Conservation (phyloP, 2,113 vertebrate species). For the Eublepharis macularius region DNA sequence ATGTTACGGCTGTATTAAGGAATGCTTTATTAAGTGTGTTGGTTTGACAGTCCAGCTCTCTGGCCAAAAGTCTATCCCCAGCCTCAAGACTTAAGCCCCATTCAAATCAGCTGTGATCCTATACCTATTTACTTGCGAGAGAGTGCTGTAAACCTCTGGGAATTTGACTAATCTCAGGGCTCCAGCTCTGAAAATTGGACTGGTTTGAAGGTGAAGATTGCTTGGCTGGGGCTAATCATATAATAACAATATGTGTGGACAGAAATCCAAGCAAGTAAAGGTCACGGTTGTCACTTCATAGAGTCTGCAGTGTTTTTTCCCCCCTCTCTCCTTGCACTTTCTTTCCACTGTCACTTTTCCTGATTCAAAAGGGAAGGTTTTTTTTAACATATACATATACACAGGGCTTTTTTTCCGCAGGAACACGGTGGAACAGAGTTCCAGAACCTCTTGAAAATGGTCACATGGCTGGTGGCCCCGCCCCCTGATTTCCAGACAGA, state of each 20-base stretch:
- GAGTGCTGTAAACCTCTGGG: neutral
- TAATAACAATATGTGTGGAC: neutral
- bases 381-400: no score
- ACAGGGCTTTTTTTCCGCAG: no score
- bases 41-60: neutral
- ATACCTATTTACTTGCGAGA: neutral
- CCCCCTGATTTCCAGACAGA: no score
- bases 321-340: neutral
- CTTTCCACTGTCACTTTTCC: neutral
- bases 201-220: neutral
- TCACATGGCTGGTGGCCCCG: no score
- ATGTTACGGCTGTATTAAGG: slow-evolving; percentile 1
- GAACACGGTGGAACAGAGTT: no score
- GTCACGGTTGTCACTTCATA: neutral
- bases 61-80: neutral
- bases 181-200: neutral
- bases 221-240: neutral
- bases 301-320: neutral
- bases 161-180: neutral
- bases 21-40: neutral
- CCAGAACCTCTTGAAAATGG: no score
- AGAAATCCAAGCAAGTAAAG: neutral
- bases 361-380: neutral
- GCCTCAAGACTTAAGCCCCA: neutral
- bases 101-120: neutral